Conservation (phyloP, 2,797 vertebrate species). For the Cirrhinus molitorella region DNA sequence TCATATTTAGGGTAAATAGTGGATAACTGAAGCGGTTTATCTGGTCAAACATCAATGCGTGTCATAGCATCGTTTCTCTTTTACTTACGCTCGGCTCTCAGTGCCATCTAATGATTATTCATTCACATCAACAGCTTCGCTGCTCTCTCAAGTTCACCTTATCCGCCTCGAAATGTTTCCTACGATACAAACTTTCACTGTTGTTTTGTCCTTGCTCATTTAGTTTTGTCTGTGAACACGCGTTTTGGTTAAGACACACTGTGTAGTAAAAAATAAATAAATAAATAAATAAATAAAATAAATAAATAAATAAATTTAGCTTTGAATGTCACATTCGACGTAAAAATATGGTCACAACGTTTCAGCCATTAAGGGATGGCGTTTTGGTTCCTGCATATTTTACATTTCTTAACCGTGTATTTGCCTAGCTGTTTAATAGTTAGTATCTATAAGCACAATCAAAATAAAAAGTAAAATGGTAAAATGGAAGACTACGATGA, state of each 20-base stretch:
- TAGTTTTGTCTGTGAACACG: background rate
- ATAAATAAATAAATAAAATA: too few species aligned
- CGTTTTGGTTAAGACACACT: background rate
- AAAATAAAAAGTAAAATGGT: background rate
- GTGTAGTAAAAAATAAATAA: too few species aligned
- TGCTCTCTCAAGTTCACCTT: conserved; percentile 74
- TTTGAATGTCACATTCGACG: background rate
- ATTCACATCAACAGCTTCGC: conserved; percentile 69
- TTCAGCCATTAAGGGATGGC: background rate
- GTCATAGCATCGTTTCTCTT: conserved; percentile 55
- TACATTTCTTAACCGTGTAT: background rate
- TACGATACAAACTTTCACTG: conserved; percentile 75
- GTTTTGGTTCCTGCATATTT: background rate
- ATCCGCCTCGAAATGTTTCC: conserved; percentile 71
- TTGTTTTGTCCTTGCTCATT: conserved; percentile 12
- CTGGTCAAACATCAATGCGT: conserved; percentile 51
- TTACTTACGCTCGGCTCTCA: conserved; percentile 64
- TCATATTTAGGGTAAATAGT: background rate
- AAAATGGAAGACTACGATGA: background rate
- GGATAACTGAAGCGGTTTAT: conserved; percentile 28
- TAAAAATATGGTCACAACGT: background rate
- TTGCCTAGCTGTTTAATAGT: background rate
- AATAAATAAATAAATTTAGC: background rate
- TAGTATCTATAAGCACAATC: background rate
- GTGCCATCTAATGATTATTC: conserved; percentile 67